These are phyloP conservation scores for Toxotes chatareus DNA, from an alignment of 2,113 vertebrate species.

Conservation along the genomic window DNA sequence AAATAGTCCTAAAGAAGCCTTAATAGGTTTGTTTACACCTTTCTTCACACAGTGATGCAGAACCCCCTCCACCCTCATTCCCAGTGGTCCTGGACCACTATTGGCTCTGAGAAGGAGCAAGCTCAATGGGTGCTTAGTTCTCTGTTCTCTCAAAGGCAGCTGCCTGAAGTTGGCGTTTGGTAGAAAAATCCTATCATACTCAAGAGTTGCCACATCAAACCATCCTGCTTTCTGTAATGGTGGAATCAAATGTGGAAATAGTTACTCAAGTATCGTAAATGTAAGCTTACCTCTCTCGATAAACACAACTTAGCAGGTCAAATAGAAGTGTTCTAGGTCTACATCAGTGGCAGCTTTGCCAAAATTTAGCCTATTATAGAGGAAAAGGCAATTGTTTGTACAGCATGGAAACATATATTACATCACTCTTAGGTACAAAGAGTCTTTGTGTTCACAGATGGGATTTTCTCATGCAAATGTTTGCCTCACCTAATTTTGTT, in stretches of 20 bases:
- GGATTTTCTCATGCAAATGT: conserved; percentile 66
- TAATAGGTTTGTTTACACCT: conserved; percentile 34
- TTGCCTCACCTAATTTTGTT: conserved; percentile 53
- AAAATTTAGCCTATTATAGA: conserved; percentile 42
- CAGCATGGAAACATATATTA: conserved; percentile 63
- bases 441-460: conserved; percentile 65
- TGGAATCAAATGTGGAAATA: conserved; percentile 56
- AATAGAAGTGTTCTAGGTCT: conserved; percentile 26
- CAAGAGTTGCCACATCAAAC: conserved; percentile 23
- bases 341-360: conserved; percentile 44
- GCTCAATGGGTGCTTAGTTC: conserved; percentile 1
- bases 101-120: background rate
- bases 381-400: conserved; percentile 58
- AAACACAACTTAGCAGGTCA: conserved; percentile 27
- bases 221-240: conserved; percentile 23
- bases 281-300: conserved; percentile 19
- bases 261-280: conserved; percentile 23
- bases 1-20: conserved; percentile 14
- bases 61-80: background rate
- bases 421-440: conserved; percentile 64
- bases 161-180: conserved; percentile 1
- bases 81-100: background rate
- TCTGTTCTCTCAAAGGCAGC: background rate
- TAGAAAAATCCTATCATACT: conserved; percentile 19
- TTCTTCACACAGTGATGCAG: conserved; percentile 26